Evolutionary conservation across 2,888 invertebrate species (phyloP).

Genomic region (Euzophera pinguis): DNA sequence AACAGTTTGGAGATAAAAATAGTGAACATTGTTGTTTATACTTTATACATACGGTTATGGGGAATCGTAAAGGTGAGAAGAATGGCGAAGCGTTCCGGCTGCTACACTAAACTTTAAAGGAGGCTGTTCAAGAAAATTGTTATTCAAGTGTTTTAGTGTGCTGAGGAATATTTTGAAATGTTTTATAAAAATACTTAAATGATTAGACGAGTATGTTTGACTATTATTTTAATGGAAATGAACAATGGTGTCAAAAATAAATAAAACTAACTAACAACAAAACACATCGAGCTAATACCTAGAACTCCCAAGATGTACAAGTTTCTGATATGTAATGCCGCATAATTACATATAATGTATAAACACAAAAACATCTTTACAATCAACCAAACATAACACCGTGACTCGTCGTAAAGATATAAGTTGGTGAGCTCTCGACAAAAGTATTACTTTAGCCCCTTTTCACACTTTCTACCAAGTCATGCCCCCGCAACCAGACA

Average conservation of each 20-base stretch:
- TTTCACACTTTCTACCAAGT: not conserved
- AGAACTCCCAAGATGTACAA: conserved; percentile 4
- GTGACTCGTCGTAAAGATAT: conserved; percentile 39
- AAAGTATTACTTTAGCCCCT: conserved; percentile 36
- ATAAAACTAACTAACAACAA: not conserved
- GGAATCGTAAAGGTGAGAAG: conserved; percentile 19
- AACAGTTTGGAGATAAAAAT: conserved; percentile 16
- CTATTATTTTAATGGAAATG: too few relatives aligned
- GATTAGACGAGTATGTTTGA: too few relatives aligned
- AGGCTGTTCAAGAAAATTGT: not conserved
- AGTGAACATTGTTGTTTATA: conserved; percentile 20
- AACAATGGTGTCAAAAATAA: too few relatives aligned
- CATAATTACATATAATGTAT: conserved; percentile 3
- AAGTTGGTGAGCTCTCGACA: conserved; percentile 28
- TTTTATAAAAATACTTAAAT: too few relatives aligned
- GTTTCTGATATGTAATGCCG: not conserved
- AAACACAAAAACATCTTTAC: conserved; percentile 10
- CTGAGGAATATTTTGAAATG: not conserved
- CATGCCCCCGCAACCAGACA: too few relatives aligned
- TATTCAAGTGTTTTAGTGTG: not conserved
- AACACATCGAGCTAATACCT: not conserved
- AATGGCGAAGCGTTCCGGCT: not conserved
- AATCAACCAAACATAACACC: conserved; percentile 25
- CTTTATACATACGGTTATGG: conserved; percentile 16
- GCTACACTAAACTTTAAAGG: conserved; percentile 4